A percentile compares a stretch with the other conserved stretches of the same genome.
phyloP scores from a whole-genome alignment of 1,140 invertebrate species.

The Halictus rubicundus region DNA sequence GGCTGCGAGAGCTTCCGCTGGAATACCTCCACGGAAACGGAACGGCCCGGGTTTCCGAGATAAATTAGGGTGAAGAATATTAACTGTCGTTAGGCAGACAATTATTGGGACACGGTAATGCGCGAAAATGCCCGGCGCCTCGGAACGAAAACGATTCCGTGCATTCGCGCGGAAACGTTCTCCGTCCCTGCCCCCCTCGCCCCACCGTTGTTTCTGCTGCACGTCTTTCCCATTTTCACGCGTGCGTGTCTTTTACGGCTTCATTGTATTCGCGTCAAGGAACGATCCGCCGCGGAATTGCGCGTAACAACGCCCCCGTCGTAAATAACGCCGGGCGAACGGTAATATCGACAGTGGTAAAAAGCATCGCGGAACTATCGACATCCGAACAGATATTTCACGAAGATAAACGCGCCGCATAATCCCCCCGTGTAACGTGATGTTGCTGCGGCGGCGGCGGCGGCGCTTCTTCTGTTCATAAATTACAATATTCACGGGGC shows the following conservation, averaged over 20 bases:
- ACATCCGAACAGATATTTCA: background rate
- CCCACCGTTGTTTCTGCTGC: background rate
- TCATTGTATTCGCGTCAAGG: background rate
- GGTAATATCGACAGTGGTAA: background rate
- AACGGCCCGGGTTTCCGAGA: constrained; percentile 20
- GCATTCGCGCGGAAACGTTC: background rate
- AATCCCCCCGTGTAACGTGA: constrained; percentile 5
- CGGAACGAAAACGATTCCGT: background rate
- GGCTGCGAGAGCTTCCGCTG: constrained; percentile 29
- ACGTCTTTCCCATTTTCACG: background rate
- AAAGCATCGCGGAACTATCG: background rate
- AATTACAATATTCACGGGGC: constrained; percentile 43
- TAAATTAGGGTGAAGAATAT: constrained; percentile 41
- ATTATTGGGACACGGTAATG: constrained; percentile 29
- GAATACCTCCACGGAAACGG: constrained; percentile 28
- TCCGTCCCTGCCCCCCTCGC: background rate
- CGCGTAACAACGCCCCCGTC: background rate
- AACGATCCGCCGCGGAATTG: background rate
- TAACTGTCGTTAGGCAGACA: constrained; percentile 41
- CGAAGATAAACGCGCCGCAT: background rate
- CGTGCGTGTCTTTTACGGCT: background rate
- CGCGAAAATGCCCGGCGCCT: constrained; percentile 5
- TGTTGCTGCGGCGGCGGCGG: background rate
- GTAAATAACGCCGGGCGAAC: background rate
- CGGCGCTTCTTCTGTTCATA: constrained; percentile 36